A percentile compares a stretch with the other conserved stretches of the same genome.
These are phyloP conservation scores for Nycticryphes semicollaris DNA, from an alignment of 2,113 vertebrate species.

Conservation along the genomic window DNA sequence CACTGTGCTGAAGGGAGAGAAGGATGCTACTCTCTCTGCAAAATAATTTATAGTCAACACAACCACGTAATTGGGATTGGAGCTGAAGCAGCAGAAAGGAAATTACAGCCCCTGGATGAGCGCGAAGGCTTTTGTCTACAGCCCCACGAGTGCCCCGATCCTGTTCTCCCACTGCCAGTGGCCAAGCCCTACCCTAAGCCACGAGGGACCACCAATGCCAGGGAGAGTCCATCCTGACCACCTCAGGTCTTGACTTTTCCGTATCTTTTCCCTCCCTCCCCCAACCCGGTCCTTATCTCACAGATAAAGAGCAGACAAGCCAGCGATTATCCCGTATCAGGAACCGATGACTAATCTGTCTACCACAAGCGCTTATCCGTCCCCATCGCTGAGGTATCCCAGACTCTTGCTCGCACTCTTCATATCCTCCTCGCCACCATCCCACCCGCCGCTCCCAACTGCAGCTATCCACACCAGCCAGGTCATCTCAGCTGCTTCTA, in stretches of 20 bases:
- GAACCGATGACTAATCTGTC: constrained; percentile 58
- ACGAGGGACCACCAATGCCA: background rate
- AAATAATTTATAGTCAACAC: background rate
- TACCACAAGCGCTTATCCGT: background rate
- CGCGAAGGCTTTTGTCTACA: background rate
- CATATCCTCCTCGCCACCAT: background rate
- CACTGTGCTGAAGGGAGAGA: background rate
- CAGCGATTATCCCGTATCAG: constrained; percentile 53
- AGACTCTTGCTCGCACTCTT: background rate
- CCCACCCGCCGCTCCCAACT: background rate
- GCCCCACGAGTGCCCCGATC: background rate
- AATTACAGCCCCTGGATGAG: background rate
- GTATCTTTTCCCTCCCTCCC: background rate
- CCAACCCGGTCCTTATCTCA: background rate
- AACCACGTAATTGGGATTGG: background rate
- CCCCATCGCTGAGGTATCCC: background rate
- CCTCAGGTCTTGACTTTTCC: background rate
- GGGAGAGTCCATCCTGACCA: background rate
- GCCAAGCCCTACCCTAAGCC: background rate
- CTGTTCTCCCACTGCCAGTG: accelerated
- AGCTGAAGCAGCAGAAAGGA: constrained; percentile 27
- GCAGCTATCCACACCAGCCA: background rate
- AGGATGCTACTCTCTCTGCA: background rate
- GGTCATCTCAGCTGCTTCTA: background rate
- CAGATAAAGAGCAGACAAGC: constrained; percentile 59